These are phyloP conservation scores for Scaptomyza reducta DNA, from an alignment of 2,888 invertebrate genomes.

Conservation along the genomic window DNA sequence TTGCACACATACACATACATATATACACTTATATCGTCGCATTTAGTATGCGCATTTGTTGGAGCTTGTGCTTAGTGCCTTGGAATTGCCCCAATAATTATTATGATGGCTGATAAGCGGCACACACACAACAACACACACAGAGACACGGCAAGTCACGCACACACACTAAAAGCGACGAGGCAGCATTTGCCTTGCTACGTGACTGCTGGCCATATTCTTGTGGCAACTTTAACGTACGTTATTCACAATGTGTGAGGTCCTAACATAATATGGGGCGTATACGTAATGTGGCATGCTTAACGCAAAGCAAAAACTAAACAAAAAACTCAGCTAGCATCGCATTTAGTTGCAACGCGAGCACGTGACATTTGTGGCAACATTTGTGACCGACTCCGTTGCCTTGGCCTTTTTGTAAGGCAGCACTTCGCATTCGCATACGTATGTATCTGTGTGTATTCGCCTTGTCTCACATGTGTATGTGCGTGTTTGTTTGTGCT, in stretches of 20 bases:
- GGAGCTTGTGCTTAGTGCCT: conserved; percentile 53
- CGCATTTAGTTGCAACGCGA: conserved; percentile 57
- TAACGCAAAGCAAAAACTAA: conserved; percentile 16
- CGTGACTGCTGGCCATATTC: conserved; percentile 71
- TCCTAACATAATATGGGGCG: conserved; percentile 54
- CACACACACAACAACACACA: conserved; percentile 9
- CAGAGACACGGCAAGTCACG: conserved; percentile 44
- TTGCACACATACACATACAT: background rate
- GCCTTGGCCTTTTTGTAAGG: conserved; percentile 46
- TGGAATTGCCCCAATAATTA: conserved; percentile 77
- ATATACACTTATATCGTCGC: background rate
- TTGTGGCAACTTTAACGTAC: conserved; percentile 53
- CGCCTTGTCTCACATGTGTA: conserved; percentile 43
- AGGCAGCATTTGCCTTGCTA: conserved; percentile 59
- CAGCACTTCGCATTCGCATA: background rate
- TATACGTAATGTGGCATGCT: conserved; percentile 72
- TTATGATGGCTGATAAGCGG: conserved; percentile 77
- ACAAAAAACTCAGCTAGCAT: conserved; percentile 49
- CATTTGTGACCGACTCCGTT: conserved; percentile 54
- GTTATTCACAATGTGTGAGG: conserved; percentile 53
- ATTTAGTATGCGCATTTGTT: conserved; percentile 16
- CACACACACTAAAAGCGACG: conserved; percentile 51
- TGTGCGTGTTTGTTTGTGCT: conserved; percentile 30
- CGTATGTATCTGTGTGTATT: conserved; percentile 8
- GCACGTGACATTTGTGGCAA: conserved; percentile 66